These are phyloP conservation scores for Orestias chungarensis DNA, from an alignment of 2,797 vertebrate genomes.

Conservation along the genomic window DNA sequence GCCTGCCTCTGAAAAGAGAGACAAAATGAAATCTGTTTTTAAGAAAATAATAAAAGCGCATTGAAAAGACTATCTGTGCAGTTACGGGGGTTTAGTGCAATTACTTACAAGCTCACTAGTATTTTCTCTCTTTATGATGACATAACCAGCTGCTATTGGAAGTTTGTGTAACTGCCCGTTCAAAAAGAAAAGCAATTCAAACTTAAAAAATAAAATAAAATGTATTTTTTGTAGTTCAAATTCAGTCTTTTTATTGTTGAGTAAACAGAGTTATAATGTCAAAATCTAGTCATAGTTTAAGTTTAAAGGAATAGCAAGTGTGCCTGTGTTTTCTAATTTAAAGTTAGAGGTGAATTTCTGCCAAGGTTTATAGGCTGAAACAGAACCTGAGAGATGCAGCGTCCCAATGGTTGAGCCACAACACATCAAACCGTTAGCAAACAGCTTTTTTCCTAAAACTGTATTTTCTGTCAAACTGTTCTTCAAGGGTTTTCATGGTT, in stretches of 20 bases:
- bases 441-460: too few relatives aligned
- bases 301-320: background rate
- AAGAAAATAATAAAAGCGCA: background rate
- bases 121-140: background rate
- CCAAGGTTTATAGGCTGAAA: background rate
- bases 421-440: too few relatives aligned
- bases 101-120: background rate
- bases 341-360: background rate
- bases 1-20: conserved; percentile 39
- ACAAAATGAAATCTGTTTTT: background rate
- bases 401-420: too few relatives aligned
- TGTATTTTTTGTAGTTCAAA: background rate
- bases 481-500: background rate
- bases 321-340: background rate
- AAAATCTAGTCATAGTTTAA: background rate
- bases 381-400: too few relatives aligned
- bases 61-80: background rate
- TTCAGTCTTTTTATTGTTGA: background rate
- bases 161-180: background rate
- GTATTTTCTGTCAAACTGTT: too few relatives aligned
- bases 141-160: background rate
- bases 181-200: background rate
- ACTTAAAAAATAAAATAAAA: background rate
- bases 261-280: too few relatives aligned
- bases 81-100: background rate